A percentile compares a stretch with the other conserved stretches of the same genome.
These are phyloP conservation scores for Acanthurus tractus DNA, from an alignment of 2,797 vertebrate species.

Conservation along the genomic window DNA sequence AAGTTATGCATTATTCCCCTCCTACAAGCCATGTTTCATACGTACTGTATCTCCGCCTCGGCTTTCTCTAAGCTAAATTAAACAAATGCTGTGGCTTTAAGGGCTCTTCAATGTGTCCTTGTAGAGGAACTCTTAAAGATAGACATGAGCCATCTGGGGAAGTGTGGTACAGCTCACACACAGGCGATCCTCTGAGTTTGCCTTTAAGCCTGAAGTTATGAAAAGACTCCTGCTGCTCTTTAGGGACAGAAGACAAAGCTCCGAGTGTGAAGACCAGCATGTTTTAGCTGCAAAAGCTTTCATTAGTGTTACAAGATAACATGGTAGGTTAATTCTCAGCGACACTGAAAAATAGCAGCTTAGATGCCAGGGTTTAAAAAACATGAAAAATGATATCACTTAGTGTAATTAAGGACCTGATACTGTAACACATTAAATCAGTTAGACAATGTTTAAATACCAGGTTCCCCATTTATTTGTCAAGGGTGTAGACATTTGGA, in stretches of 20 bases:
- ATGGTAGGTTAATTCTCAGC: conserved; percentile 14
- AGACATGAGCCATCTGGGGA: conserved; percentile 43
- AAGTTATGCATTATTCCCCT: conserved; percentile 11
- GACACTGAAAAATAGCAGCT: conserved; percentile 21
- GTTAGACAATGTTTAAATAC: conserved; percentile 48
- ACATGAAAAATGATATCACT: conserved; percentile 41
- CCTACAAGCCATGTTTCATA: conserved; percentile 9
- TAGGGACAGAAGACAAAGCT: conserved; percentile 12
- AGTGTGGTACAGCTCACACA: conserved; percentile 44
- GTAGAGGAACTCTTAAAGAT: conserved; percentile 40
- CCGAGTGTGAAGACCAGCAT: conserved; percentile 3
- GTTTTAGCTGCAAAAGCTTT: conserved; percentile 24
- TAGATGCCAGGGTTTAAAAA: conserved; percentile 22
- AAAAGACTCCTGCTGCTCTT: conserved; percentile 37
- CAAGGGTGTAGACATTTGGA: conserved; percentile 44
- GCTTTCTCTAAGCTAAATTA: conserved; percentile 15
- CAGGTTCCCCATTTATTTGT: conserved; percentile 43
- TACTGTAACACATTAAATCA: conserved; percentile 43
- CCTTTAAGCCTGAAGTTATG: conserved; percentile 33
- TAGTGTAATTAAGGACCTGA: conserved; percentile 44
- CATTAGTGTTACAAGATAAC: conserved; percentile 22
- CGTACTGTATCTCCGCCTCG: conserved; percentile 8
- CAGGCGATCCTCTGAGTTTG: not conserved
- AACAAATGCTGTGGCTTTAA: conserved; percentile 35
- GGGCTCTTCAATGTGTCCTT: conserved; percentile 36